Conservation (phyloP, 1,140 invertebrate species). For the Lordiphosa mommai region DNA sequence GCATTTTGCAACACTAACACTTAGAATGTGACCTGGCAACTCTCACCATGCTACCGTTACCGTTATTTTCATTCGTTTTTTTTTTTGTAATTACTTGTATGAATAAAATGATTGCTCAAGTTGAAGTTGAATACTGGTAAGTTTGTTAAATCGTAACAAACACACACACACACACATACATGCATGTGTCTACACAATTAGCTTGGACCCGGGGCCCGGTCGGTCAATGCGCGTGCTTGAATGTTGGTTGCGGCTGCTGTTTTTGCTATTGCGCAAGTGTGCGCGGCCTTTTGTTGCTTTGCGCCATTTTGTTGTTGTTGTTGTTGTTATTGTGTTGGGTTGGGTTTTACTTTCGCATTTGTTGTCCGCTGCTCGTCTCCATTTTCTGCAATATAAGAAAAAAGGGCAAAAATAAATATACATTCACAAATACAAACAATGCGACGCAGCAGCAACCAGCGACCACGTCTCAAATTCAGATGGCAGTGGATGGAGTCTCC, state of each 20-base stretch:
- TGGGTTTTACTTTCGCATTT: slow-evolving; percentile 62
- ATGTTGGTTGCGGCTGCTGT: slow-evolving; percentile 27
- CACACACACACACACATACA: slow-evolving; percentile 23
- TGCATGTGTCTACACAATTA: slow-evolving; percentile 28
- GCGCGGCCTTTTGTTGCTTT: slow-evolving; percentile 21
- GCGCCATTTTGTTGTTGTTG: slow-evolving; percentile 42
- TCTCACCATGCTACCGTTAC: slow-evolving; percentile 10
- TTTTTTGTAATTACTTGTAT: no score
- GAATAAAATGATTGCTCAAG: neutral
- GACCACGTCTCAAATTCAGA: neutral
- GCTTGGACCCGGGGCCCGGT: slow-evolving; percentile 11
- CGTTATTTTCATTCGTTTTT: slow-evolving; percentile 9
- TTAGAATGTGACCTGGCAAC: slow-evolving; percentile 40
- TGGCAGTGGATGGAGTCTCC: slow-evolving; percentile 5
- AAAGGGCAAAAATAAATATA: slow-evolving; percentile 52
- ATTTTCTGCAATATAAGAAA: slow-evolving; percentile 62
- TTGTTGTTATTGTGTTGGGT: slow-evolving; percentile 22
- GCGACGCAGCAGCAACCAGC: neutral
- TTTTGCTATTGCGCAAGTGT: slow-evolving; percentile 65
- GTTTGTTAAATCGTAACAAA: neutral
- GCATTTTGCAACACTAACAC: slow-evolving; percentile 57
- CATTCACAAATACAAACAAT: slow-evolving; percentile 11
- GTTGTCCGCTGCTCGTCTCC: slow-evolving; percentile 53
- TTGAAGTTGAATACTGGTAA: slow-evolving; percentile 2
- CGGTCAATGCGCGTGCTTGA: slow-evolving; percentile 66